Evolutionary conservation across 1,140 invertebrate species (phyloP), one percentile per base, ranked within the genome.

Genomic region (Pseudoatta argentina): DNA sequence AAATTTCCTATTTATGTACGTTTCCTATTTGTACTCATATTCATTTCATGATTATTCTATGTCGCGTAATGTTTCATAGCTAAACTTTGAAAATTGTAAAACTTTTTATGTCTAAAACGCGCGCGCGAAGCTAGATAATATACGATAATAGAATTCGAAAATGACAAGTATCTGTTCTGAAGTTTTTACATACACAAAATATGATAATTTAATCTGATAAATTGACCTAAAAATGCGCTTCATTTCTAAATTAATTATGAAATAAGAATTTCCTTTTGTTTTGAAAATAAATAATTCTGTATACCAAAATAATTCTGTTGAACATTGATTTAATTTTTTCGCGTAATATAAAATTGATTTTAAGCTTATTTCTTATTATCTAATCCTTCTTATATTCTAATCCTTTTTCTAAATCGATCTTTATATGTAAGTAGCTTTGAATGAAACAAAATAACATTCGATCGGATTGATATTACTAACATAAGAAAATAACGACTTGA

Each of bases 81-180:
- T 27, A 71, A 57, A 59, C 21, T 76, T 76, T 61, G 44, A 27
- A 66, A 21, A 7, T 77, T 4, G 57, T 24, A 16, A 27, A 61
- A 39, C 18, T 63, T 44, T 51, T 48, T 69, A 69, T 51, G 39
- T 27, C 39, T 34, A 51, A 69, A 69, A 69, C 39, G 6, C 34
- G 34, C 6, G 7, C 6, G 34, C 34, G 10, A 3, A 44, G 4
- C 12, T 6, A 8, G 39, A 39, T 10, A 44, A 44, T 8, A 51
- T 75, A 24, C 24, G 1, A 24, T 24, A 44, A 61, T 34, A 18
- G 27, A 55, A 5, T 30, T 75, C 12, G 55, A 69, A 69, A 48
- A 4, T 51, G 14, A 59, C 30, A 75, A 61, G 14, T 34, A 39
- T 61, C 51, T 72, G n/a, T 73, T 55, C 18, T 21, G n/a, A 30